Evolutionary conservation across 2,888 invertebrate genomes (phyloP).

Genomic region (Andrena haemorrhoa): DNA sequence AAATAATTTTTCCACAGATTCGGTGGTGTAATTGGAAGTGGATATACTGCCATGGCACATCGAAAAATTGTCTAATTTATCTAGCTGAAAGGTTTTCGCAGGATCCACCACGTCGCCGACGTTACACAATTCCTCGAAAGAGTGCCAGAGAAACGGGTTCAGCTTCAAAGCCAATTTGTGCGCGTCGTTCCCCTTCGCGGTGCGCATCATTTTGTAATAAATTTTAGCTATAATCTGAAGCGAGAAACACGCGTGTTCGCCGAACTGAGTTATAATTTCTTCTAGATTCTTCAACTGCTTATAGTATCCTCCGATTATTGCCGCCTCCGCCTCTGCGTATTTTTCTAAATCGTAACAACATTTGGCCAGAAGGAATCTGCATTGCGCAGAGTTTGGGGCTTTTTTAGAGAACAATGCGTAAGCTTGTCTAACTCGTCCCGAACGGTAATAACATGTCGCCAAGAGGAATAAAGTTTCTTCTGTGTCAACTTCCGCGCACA

Average conservation of each 20-base stretch:
- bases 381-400: constrained; percentile 92
- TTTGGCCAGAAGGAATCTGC: constrained; percentile 95
- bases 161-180: constrained; percentile 92
- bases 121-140: constrained; percentile 95
- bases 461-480: constrained; percentile 97
- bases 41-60: constrained; percentile 89
- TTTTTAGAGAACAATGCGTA: constrained; percentile 94
- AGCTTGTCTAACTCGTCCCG: constrained; percentile 94
- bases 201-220: constrained; percentile 93
- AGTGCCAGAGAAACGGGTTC: constrained; percentile 98
- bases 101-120: constrained; percentile 96
- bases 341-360: constrained; percentile 97
- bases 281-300: constrained; percentile 89
- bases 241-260: constrained; percentile 96
- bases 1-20: no score
- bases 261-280: constrained; percentile 93
- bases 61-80: constrained; percentile 89
- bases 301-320: constrained; percentile 87
- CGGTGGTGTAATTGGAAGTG: constrained; percentile 86
- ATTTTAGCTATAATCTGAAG: constrained; percentile 95
- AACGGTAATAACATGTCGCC: constrained; percentile 97
- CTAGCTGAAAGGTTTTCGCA: constrained; percentile 91
- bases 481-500: constrained; percentile 97
- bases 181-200: constrained; percentile 90
- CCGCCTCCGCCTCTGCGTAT: constrained; percentile 93